Conservation (phyloP, 2,888 invertebrate species). For the Tipula vernalis region DNA sequence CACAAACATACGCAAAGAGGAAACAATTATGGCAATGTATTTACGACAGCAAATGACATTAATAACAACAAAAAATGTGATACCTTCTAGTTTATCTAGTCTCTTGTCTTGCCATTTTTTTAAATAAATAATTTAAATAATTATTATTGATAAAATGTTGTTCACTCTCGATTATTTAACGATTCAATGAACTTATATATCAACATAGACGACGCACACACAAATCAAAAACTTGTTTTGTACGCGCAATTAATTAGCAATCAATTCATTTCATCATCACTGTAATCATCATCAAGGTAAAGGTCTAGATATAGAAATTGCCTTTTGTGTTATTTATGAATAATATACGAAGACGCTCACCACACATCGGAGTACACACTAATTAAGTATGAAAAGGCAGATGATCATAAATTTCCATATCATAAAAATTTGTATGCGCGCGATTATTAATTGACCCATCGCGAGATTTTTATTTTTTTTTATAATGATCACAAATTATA, state of each 20-base stretch:
- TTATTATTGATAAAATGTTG: not conserved
- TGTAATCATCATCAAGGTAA: not conserved
- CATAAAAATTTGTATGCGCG: not conserved
- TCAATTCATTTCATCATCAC: not conserved
- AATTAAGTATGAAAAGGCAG: not conserved
- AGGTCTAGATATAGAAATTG: not conserved
- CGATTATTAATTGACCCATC: not conserved
- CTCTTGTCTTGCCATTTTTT: not conserved
- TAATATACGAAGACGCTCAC: not conserved
- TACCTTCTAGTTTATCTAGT: not conserved
- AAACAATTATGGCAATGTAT: not conserved
- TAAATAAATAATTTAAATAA: not conserved
- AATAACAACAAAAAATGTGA: not conserved
- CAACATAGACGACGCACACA: not conserved
- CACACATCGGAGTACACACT: not conserved
- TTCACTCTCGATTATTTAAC: slow-evolving; percentile 4
- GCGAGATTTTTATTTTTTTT: not conserved
- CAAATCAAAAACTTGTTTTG: not conserved
- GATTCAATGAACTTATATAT: not conserved
- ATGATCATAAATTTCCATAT: not conserved
- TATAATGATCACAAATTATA: not conserved
- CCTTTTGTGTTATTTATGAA: not conserved
- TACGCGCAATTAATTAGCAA: not conserved
- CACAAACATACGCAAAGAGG: not conserved
- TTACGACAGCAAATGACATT: not conserved